phyloP scores from a whole-genome alignment of 2,797 vertebrate species.

The Enteromius mattozi region DNA sequence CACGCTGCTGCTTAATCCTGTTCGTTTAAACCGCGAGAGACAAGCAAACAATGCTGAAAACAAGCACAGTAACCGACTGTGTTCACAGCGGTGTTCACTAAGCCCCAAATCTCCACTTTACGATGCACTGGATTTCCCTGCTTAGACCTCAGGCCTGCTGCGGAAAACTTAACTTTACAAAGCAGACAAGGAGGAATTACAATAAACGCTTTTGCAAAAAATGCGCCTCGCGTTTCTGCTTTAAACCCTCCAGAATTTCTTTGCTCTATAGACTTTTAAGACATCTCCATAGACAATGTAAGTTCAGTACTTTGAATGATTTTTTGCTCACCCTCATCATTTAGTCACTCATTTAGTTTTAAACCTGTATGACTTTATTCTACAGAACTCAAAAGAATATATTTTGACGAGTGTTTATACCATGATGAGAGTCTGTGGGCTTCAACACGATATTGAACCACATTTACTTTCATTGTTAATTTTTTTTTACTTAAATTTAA shows the following conservation, averaged over 20 bases:
- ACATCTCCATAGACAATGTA: too few relatives aligned
- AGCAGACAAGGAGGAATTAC: neutral
- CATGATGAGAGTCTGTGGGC: too few relatives aligned
- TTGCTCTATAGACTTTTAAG: neutral
- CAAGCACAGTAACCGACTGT: slow-evolving; percentile 29
- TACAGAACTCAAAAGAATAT: neutral
- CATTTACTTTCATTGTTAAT: neutral
- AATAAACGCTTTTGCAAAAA: neutral
- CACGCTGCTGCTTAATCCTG: slow-evolving; percentile 43
- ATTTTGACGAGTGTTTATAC: neutral
- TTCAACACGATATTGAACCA: neutral
- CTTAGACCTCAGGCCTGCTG: slow-evolving; percentile 17
- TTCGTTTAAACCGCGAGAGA: slow-evolving; percentile 34
- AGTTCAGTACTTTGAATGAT: neutral
- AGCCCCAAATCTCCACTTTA: slow-evolving; percentile 37
- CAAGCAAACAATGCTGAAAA: slow-evolving; percentile 45
- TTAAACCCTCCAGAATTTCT: neutral
- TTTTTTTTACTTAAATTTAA: too few relatives aligned
- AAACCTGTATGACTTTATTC: neutral
- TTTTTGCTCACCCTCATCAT: neutral
- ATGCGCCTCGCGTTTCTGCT: neutral
- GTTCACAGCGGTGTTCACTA: slow-evolving; percentile 35
- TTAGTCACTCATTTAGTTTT: neutral
- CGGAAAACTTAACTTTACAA: neutral
- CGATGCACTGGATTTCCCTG: slow-evolving; percentile 34